Evolutionary conservation across 2,797 vertebrate genomes (phyloP).

Genomic region (Siniperca scherzeri): DNA sequence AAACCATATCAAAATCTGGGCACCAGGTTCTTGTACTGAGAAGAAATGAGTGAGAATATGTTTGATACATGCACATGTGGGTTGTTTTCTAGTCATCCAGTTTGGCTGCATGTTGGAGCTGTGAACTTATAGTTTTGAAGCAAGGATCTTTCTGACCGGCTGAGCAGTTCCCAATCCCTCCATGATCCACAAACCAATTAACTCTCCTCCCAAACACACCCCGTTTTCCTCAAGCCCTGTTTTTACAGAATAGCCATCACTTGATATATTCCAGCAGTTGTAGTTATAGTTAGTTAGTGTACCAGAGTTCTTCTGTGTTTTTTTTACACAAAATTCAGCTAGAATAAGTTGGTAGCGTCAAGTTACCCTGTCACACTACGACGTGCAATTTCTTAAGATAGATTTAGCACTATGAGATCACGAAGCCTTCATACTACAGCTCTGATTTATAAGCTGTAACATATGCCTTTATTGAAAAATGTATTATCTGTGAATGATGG

Average conservation of each 20-base stretch:
- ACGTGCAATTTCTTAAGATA: slow-evolving; percentile 8
- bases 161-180: background rate
- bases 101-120: background rate
- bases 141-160: background rate
- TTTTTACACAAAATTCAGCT: background rate
- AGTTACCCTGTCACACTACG: background rate
- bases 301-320: background rate
- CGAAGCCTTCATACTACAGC: background rate
- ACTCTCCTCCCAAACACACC: background rate
- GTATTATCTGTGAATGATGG: background rate
- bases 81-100: background rate
- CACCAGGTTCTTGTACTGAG: background rate
- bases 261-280: background rate
- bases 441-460: slow-evolving; percentile 12
- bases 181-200: background rate
- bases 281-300: too few relatives aligned
- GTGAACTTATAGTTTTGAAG: background rate
- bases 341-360: background rate
- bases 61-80: background rate
- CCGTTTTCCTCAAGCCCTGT: background rate
- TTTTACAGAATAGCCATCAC: background rate
- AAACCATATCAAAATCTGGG: background rate
- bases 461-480: slow-evolving; percentile 12
- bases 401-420: slow-evolving; percentile 9
- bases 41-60: background rate